Base-by-base conservation (phyloP, 2,797 vertebrate species). In the Spinus olivaceus region DNA sequence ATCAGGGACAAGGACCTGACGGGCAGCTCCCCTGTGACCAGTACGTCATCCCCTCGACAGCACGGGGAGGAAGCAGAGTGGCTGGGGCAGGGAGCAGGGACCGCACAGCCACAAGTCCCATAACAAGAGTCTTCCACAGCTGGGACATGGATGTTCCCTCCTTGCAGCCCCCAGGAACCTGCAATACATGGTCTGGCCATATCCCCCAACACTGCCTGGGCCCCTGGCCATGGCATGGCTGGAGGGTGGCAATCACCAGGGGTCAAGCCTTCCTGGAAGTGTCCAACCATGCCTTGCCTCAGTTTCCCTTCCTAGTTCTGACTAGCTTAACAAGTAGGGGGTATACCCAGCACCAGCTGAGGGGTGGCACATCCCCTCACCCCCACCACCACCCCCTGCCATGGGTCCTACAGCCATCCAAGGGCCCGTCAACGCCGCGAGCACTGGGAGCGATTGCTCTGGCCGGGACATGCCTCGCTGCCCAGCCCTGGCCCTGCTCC, bases 341-440 rank as follows among this genome's bases (percentile, higher is more conserved):
- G 4, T 50, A 14, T 59, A 7, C 44, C 53, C n/a, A 56, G 37
- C 39, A n/a, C 3, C 19, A 73, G 12, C 14, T 41, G 35, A 76
- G 24, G 46, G 24, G 27, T 51, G 64, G 39, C 44, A 44, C 1
- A 4, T 20, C 25, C 53, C 41, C 44, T 59, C 1, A 2, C 33
- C 73, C 80, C 20, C 54, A 80, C 23, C 51, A 66, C 27, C 13
- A 1, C 5, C 1, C 47, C 16, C 16, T 8, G 1, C 8, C 74
- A 17, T 0, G 2, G 51, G 42, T 74, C 54, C 69, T 56, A 3
- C 50, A 20, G 22, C 44, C 3, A 0, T 24, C 37, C 88, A 33
- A 80, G 47, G 56, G 32, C 47, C 71, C 0, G 0, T 23, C 16
- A 16, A 9, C 0, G 0, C 80, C 1, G 0, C 0, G 0, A 76